Conservation (phyloP, 2,797 vertebrate genomes). For the Erethizon dorsatum region DNA sequence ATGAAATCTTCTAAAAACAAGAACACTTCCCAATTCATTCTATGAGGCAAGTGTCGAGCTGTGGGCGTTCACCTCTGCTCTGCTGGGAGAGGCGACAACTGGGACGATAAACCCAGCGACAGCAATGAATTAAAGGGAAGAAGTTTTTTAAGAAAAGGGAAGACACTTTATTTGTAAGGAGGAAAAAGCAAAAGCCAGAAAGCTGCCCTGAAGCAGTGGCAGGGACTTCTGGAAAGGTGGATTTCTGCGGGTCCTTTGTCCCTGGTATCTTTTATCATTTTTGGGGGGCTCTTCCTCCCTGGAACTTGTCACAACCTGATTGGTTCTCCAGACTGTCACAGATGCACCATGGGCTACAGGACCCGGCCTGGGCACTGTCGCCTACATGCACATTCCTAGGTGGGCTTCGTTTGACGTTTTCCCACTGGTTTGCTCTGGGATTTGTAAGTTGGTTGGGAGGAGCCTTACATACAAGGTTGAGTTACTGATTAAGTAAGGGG, state of each 20-base stretch:
- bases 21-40: neutral
- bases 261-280: neutral
- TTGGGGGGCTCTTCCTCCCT: neutral
- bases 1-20: neutral
- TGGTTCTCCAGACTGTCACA: neutral
- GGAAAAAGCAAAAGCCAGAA: neutral
- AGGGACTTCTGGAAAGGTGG: neutral
- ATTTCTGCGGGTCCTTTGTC: neutral
- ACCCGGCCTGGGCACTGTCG: neutral
- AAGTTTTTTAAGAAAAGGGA: neutral
- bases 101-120: neutral
- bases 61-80: neutral
- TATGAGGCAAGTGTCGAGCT: neutral
- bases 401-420: neutral
- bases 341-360: neutral
- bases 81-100: neutral
- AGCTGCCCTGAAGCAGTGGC: neutral
- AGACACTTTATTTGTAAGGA: neutral
- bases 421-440: neutral
- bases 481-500: neutral
- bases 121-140: neutral
- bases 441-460: neutral
- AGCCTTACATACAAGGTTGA: neutral
- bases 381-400: neutral
- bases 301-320: neutral